Conservation (phyloP, 2,888 invertebrate genomes). For the Odontocolon sp. region DNA sequence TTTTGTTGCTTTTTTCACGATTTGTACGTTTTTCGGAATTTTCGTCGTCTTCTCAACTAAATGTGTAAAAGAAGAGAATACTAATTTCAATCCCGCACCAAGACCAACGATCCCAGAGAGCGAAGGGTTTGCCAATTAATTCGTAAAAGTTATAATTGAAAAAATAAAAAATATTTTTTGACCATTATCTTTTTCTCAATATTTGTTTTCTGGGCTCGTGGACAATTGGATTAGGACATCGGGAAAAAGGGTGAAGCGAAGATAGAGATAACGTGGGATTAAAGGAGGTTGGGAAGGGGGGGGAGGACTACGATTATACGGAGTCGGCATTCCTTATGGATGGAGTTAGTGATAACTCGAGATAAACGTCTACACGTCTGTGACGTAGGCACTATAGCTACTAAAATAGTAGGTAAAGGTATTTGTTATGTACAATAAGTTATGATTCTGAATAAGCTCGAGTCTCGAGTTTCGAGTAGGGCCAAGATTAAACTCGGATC, state of each 20-base stretch:
- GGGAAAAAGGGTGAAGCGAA: conserved; percentile 9
- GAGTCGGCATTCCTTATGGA: conserved; percentile 21
- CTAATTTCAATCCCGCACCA: conserved; percentile 18
- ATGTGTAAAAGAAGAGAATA: conserved; percentile 53
- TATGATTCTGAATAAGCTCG: conserved; percentile 15
- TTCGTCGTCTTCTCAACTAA: conserved; percentile 66
- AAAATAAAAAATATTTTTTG: conserved; percentile 71
- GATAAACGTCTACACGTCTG: conserved; percentile 16
- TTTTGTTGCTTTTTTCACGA: conserved; percentile 63
- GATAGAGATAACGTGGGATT: neutral
- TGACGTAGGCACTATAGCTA: conserved; percentile 59
- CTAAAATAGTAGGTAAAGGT: conserved; percentile 50
- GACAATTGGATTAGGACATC: neutral
- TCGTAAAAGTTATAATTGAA: conserved; percentile 3
- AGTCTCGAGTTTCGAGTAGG: neutral
- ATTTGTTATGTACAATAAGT: conserved; percentile 57
- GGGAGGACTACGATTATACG: neutral
- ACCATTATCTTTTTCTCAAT: conserved; percentile 59
- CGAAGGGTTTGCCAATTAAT: conserved; percentile 35
- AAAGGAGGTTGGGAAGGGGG: neutral
- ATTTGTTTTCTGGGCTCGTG: conserved; percentile 36
- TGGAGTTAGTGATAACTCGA: conserved; percentile 20
- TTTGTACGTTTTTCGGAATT: conserved; percentile 65
- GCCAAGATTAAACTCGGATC: neutral
- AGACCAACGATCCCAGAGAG: conserved; percentile 40